phyloP scores from a whole-genome alignment of 2,888 invertebrate species.

The Torymus auratus region DNA sequence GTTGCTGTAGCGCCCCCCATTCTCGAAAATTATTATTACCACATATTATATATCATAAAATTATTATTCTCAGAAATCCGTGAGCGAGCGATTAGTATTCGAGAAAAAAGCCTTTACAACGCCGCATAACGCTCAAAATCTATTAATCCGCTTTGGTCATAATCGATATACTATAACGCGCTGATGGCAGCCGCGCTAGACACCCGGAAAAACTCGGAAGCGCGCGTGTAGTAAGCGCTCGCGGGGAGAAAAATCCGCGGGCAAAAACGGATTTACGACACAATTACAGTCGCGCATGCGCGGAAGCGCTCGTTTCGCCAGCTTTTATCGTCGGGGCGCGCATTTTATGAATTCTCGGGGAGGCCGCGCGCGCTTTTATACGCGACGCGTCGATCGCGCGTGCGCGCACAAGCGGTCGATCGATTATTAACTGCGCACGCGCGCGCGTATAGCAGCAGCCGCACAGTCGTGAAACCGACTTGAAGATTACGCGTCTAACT shows the following conservation, averaged over 20 bases:
- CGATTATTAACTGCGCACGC: slow-evolving; percentile 45
- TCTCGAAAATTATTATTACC: slow-evolving; percentile 12
- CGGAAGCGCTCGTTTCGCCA: slow-evolving; percentile 45
- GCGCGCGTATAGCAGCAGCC: neutral
- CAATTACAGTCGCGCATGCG: slow-evolving; percentile 44
- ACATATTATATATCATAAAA: too few species aligned
- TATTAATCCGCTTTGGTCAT: slow-evolving; percentile 4
- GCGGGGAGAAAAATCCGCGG: neutral
- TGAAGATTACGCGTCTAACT: slow-evolving; percentile 33
- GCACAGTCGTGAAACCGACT: slow-evolving; percentile 40
- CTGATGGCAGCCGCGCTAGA: neutral
- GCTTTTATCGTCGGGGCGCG: slow-evolving; percentile 38
- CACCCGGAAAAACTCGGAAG: slow-evolving; percentile 36
- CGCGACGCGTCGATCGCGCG: slow-evolving; percentile 1
- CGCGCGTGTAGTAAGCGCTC: neutral
- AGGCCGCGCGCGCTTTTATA: slow-evolving; percentile 29
- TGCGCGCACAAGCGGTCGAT: neutral
- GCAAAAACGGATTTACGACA: slow-evolving; percentile 47
- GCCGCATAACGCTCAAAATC: too few species aligned
- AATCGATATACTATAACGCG: slow-evolving; percentile 1
- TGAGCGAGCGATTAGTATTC: too few species aligned
- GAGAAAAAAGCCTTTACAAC: too few species aligned
- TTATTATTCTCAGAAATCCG: too few species aligned
- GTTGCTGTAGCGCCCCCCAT: neutral
- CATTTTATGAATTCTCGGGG: slow-evolving; percentile 51